phyloP scores from a whole-genome alignment of 2,888 invertebrate genomes.

The Stenchaetothrips biformis region DNA sequence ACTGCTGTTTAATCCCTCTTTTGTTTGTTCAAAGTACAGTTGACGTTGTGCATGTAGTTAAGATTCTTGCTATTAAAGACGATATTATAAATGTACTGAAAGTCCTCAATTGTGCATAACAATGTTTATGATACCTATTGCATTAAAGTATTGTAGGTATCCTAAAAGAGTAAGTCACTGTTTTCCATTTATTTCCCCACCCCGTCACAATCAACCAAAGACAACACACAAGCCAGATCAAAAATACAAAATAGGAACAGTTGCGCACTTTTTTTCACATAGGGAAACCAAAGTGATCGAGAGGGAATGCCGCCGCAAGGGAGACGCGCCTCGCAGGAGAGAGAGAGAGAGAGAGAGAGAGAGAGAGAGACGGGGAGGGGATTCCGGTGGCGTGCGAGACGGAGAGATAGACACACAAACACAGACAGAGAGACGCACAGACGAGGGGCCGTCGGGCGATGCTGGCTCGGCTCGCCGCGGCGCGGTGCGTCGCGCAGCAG shows the following conservation, averaged over 20 bases:
- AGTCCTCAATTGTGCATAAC: constrained; percentile 24
- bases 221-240: no score
- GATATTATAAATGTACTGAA: constrained; percentile 24
- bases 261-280: no score
- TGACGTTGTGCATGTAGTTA: constrained; percentile 24
- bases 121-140: constrained; percentile 23
- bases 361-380: background rate
- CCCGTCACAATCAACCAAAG: background rate
- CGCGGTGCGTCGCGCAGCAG: background rate
- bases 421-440: background rate
- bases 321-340: background rate
- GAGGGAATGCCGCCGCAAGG: no score
- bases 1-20: constrained; percentile 19
- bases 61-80: constrained; percentile 25
- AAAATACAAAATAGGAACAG: no score
- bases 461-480: background rate
- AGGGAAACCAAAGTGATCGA: no score
- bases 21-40: constrained; percentile 25
- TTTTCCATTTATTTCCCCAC: background rate
- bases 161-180: background rate
- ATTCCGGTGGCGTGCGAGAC: no score
- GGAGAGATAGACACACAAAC: no score
- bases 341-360: background rate
- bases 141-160: constrained; percentile 21
- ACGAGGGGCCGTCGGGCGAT: background rate